phyloP scores from a whole-genome alignment of 2,113 vertebrate genomes.

The Genyomyrus donnyi region DNA sequence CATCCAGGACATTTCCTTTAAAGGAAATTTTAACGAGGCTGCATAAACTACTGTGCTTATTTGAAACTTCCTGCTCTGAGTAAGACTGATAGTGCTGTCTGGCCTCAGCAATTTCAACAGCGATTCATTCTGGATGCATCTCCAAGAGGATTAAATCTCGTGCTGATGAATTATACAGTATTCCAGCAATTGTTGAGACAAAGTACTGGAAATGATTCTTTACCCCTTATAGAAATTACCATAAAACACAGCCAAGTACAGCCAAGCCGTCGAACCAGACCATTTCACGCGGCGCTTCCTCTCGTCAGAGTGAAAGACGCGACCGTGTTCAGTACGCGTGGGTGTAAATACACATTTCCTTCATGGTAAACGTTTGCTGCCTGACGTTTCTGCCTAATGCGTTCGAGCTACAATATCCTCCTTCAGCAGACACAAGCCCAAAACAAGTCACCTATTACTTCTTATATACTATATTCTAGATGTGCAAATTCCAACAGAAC shows the following conservation, averaged over 20 bases:
- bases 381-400: background rate
- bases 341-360: background rate
- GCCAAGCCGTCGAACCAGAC: too few species aligned
- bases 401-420: background rate
- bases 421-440: background rate
- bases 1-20: conserved; percentile 32
- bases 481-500: background rate
- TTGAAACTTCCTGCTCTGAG: conserved; percentile 10
- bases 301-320: background rate
- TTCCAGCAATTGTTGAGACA: background rate
- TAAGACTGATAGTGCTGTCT: background rate
- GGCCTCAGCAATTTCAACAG: background rate
- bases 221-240: background rate
- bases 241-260: background rate
- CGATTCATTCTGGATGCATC: background rate
- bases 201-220: background rate
- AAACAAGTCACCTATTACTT: background rate
- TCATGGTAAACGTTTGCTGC: background rate
- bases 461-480: background rate
- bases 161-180: background rate
- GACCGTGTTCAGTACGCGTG: too few species aligned
- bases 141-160: background rate
- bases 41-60: conserved; percentile 10
- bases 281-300: background rate
- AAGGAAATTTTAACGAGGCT: conserved; percentile 20